These are phyloP conservation scores for Cecidostiba fungosa DNA, from an alignment of 2,888 invertebrate species.

Conservation along the genomic window DNA sequence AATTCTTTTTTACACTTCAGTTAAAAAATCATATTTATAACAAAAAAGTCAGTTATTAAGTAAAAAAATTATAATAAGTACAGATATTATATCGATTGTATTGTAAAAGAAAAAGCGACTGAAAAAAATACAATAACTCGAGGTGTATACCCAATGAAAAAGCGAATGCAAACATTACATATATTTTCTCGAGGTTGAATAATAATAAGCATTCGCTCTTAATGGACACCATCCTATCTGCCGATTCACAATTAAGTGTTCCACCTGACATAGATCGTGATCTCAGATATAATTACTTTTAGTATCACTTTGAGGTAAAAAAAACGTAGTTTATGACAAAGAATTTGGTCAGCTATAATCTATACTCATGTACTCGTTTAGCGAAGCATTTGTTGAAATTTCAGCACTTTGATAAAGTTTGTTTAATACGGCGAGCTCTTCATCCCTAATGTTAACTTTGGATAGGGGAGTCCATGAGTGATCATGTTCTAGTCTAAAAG, in stretches of 20 bases:
- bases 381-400: constrained; percentile 57
- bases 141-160: not conserved
- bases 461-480: constrained; percentile 86
- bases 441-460: constrained; percentile 78
- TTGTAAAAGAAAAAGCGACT: not conserved
- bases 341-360: constrained; percentile 56
- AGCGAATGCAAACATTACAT: not conserved
- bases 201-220: constrained; percentile 12
- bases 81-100: not conserved
- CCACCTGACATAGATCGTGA: not conserved
- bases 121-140: not conserved
- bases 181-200: constrained; percentile 13
- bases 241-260: constrained; percentile 15
- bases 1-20: not conserved
- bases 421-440: constrained; percentile 69
- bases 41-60: not conserved
- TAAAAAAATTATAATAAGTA: not conserved
- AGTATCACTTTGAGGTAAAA: constrained; percentile 17
- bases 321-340: not conserved
- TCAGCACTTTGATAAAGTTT: constrained; percentile 66
- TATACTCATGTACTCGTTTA: constrained; percentile 65
- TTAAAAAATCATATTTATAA: not conserved
- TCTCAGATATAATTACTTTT: not conserved
- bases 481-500: constrained; percentile 86
- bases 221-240: not conserved